phyloP scores from a whole-genome alignment of 2,113 vertebrate species.

The Hylia prasina region DNA sequence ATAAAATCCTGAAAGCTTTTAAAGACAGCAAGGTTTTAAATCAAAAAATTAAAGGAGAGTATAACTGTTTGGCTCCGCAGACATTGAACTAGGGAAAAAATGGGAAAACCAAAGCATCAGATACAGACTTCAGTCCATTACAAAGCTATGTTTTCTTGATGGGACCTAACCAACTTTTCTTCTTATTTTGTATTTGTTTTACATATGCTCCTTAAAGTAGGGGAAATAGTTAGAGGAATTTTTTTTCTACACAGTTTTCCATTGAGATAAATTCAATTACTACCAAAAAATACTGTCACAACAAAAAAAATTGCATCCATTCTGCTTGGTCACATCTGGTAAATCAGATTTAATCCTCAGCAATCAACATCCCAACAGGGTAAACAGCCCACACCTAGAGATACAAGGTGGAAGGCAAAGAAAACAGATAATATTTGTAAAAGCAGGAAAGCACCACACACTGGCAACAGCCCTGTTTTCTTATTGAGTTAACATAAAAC shows the following conservation, averaged over 20 bases:
- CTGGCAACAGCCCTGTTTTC: not conserved
- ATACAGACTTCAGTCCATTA: not conserved
- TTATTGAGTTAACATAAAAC: not conserved
- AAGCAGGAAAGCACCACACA: fast-evolving
- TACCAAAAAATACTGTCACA: not conserved
- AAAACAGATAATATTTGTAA: not conserved
- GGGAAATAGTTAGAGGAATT: not conserved
- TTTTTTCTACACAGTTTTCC: not conserved
- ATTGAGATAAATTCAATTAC: not conserved
- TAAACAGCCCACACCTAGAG: not conserved
- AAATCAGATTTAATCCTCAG: not conserved
- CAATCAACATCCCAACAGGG: not conserved
- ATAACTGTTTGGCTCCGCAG: not conserved
- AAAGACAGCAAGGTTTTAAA: not conserved
- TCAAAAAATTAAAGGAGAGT: not conserved
- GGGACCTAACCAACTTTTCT: not conserved
- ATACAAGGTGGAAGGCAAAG: not conserved
- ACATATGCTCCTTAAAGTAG: not conserved
- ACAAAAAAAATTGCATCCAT: not conserved
- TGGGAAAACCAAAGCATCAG: not conserved
- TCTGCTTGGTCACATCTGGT: not conserved
- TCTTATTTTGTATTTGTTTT: not conserved
- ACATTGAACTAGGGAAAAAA: not conserved
- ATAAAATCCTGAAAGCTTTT: not conserved
- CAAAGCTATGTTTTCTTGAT: not conserved